phyloP scores from a whole-genome alignment of 2,113 vertebrate species.

The Xyliphius kryptos region DNA sequence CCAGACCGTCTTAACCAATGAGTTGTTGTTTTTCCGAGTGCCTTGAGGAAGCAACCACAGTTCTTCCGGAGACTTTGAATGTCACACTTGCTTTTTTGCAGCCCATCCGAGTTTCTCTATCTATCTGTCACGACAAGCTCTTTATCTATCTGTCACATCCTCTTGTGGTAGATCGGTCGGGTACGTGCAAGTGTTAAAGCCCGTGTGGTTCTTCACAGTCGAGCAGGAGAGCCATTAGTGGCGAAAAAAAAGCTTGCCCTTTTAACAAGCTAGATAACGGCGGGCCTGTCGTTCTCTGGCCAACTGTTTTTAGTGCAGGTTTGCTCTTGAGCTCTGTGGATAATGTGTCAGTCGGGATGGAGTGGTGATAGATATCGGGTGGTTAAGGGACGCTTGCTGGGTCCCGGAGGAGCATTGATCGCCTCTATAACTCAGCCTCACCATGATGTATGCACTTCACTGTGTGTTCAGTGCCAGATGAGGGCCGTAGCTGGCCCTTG shows the following conservation, averaged over 20 bases:
- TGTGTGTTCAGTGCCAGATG: slow-evolving; percentile 33
- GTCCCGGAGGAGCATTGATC: slow-evolving; percentile 38
- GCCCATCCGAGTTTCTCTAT: no score
- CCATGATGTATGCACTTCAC: slow-evolving; percentile 26
- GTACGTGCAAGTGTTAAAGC: no score
- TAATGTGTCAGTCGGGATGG: slow-evolving; percentile 40
- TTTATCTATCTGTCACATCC: no score
- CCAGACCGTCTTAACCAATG: no score
- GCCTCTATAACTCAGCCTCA: slow-evolving; percentile 30
- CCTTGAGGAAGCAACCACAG: no score
- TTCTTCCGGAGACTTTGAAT: no score
- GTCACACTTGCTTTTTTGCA: no score
- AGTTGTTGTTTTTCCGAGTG: no score
- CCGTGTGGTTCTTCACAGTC: not conserved
- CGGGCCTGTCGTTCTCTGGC: slow-evolving; percentile 10
- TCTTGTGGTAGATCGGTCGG: no score
- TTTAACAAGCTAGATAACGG: slow-evolving; percentile 31
- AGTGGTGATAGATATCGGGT: slow-evolving; percentile 39
- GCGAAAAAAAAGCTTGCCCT: slow-evolving; percentile 24
- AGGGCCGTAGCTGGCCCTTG: slow-evolving; percentile 47
- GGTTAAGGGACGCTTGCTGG: slow-evolving; percentile 32
- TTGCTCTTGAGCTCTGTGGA: slow-evolving; percentile 21
- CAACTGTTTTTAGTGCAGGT: slow-evolving; percentile 22
- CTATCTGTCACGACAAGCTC: no score
- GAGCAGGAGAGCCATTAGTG: slow-evolving; percentile 27